Conservation (phyloP, 2,888 invertebrate genomes). For the Nemotelus pantherinus region DNA sequence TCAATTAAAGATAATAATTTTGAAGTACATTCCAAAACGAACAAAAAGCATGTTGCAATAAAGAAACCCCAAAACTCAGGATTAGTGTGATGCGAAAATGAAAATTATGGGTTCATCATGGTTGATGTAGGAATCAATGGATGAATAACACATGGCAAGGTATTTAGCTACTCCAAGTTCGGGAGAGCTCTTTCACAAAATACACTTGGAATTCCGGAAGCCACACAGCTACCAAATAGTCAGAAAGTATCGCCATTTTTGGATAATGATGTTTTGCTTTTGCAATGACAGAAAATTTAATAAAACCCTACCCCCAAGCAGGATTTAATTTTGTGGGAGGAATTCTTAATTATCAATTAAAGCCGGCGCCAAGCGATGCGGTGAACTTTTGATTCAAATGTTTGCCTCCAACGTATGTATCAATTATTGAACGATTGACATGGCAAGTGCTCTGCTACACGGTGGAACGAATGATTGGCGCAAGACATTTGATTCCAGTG, state of each 20-base stretch:
- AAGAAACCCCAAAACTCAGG: slow-evolving; percentile 40
- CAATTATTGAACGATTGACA: too few relatives aligned
- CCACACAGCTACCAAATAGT: slow-evolving; percentile 26
- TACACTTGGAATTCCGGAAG: slow-evolving; percentile 45
- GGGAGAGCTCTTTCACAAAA: slow-evolving; percentile 30
- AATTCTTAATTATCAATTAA: slow-evolving; percentile 50
- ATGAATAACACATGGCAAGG: slow-evolving; percentile 45
- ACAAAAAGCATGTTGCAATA: slow-evolving; percentile 44
- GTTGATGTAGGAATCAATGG: slow-evolving; percentile 48
- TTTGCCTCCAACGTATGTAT: too few relatives aligned
- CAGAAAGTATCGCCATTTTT: slow-evolving; percentile 45
- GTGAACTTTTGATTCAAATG: too few relatives aligned
- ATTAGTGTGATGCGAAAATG: slow-evolving; percentile 48
- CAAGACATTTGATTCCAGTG: too few relatives aligned
- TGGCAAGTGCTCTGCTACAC: too few relatives aligned
- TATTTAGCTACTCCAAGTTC: slow-evolving; percentile 47
- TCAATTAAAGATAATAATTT: slow-evolving; percentile 24
- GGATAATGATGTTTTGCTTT: slow-evolving; percentile 43
- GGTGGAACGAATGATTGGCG: too few relatives aligned
- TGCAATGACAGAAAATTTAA: slow-evolving; percentile 39
- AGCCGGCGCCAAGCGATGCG: too few relatives aligned
- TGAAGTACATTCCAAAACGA: slow-evolving; percentile 35
- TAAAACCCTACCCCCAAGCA: slow-evolving; percentile 43
- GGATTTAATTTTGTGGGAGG: not conserved
- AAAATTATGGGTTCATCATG: slow-evolving; percentile 46